Evolutionary conservation across 2,797 vertebrate genomes (phyloP).

Genomic region (Urophycis tenuis): DNA sequence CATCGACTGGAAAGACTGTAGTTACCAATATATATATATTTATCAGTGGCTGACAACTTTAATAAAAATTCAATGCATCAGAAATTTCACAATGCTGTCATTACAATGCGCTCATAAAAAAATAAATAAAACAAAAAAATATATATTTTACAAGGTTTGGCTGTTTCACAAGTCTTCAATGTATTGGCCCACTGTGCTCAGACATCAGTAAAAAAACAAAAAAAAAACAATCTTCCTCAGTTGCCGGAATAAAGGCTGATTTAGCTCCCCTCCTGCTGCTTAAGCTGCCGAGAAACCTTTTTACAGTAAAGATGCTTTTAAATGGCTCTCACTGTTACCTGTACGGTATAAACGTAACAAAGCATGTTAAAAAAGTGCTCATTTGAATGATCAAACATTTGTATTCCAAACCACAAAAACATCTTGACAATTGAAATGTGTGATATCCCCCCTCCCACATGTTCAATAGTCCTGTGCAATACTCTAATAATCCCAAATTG

Average conservation of each 20-base stretch:
- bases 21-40: not conserved
- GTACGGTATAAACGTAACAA: slow-evolving; percentile 99
- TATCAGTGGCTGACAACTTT: too few relatives aligned
- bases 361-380: slow-evolving; percentile 97
- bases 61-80: slow-evolving; percentile 74
- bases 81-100: slow-evolving; percentile 81
- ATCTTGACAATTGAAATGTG: slow-evolving; percentile 59
- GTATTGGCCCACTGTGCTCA: slow-evolving; percentile 67
- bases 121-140: slow-evolving; percentile 60
- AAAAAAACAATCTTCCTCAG: slow-evolving; percentile 64
- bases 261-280: slow-evolving; percentile 91
- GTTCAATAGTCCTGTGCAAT: slow-evolving; percentile 52
- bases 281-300: slow-evolving; percentile 95
- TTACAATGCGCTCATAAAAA: slow-evolving; percentile 66
- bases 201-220: slow-evolving; percentile 27
- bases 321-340: slow-evolving; percentile 99
- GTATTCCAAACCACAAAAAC: slow-evolving; percentile 76
- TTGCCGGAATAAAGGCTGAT: slow-evolving; percentile 88
- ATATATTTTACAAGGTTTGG: slow-evolving; percentile 66
- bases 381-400: slow-evolving; percentile 78
- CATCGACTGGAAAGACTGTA: not conserved
- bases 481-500: slow-evolving; percentile 14
- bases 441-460: slow-evolving; percentile 31
- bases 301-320: slow-evolving; percentile 98
- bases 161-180: slow-evolving; percentile 53